phyloP scores from a whole-genome alignment of 2,113 vertebrate species.

The Hirundichthys speculiger region DNA sequence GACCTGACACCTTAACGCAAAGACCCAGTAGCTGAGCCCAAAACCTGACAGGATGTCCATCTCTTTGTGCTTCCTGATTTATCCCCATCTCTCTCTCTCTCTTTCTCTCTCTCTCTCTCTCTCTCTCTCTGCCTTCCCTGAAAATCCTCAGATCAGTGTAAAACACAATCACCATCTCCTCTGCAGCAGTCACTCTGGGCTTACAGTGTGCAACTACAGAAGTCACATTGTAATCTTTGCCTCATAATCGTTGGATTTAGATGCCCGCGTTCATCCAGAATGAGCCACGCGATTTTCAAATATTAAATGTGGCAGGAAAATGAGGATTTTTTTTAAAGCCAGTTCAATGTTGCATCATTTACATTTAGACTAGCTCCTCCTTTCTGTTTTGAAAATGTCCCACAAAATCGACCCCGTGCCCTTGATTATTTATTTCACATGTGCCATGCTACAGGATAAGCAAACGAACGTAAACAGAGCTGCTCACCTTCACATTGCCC shows the following conservation, averaged over 20 bases:
- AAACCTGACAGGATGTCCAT: conserved; percentile 55
- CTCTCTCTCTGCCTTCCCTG: conserved; percentile 39
- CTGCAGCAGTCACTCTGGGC: conserved; percentile 44
- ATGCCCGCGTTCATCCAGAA: conserved; percentile 34
- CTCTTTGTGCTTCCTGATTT: conserved; percentile 54
- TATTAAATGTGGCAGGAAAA: conserved; percentile 58
- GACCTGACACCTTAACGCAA: conserved; percentile 27
- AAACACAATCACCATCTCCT: conserved; percentile 67
- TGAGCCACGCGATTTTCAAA: conserved; percentile 52
- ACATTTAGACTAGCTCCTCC: too few relatives aligned
- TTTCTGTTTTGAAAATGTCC: too few relatives aligned
- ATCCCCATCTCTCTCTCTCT: conserved; percentile 50
- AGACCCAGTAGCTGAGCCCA: conserved; percentile 13
- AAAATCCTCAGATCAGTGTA: conserved; percentile 71
- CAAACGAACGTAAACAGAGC: background rate
- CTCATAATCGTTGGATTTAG: conserved; percentile 74
- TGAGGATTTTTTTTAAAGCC: conserved; percentile 32
- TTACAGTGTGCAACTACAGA: conserved; percentile 60
- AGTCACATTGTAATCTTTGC: conserved; percentile 75
- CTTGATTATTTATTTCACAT: too few relatives aligned
- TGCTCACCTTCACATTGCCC: conserved; percentile 41
- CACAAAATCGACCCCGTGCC: too few relatives aligned
- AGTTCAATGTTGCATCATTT: background rate
- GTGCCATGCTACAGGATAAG: too few relatives aligned
- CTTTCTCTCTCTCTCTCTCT: too few relatives aligned